phyloP scores from a whole-genome alignment of 2,888 invertebrate genomes.

The Drosophila basisetae region DNA sequence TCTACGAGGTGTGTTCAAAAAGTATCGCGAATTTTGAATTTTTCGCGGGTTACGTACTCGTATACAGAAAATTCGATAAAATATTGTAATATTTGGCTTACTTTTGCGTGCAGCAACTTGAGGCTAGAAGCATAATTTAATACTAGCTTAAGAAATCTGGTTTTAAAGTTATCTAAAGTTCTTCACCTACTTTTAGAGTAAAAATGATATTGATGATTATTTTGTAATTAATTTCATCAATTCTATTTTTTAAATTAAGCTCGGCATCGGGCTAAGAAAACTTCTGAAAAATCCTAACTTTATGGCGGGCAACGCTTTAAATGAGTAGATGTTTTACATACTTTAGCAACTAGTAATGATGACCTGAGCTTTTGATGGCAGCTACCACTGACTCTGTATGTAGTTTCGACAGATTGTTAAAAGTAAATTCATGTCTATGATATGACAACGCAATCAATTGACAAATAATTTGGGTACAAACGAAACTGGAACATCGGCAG shows the following conservation, averaged over 20 bases:
- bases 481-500: conserved; percentile 48
- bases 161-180: background rate
- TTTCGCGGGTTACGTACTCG: too few species aligned
- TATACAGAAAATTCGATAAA: background rate
- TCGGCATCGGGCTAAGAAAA: background rate
- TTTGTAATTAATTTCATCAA: background rate
- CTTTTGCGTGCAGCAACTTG: background rate
- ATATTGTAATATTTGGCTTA: background rate
- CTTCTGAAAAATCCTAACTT: background rate
- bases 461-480: conserved; percentile 26
- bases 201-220: background rate
- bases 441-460: conserved; percentile 23
- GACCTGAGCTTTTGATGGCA: background rate
- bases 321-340: background rate
- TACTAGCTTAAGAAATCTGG: background rate
- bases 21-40: too few species aligned
- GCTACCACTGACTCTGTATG: background rate
- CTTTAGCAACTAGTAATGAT: background rate
- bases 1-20: too few species aligned
- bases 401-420: conserved; percentile 7
- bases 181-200: background rate
- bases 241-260: background rate
- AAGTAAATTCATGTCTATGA: conserved; percentile 2
- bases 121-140: background rate
- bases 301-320: background rate